Evolutionary conservation across 2,888 invertebrate species (phyloP).

Genomic region (Itoplectis maculator): DNA sequence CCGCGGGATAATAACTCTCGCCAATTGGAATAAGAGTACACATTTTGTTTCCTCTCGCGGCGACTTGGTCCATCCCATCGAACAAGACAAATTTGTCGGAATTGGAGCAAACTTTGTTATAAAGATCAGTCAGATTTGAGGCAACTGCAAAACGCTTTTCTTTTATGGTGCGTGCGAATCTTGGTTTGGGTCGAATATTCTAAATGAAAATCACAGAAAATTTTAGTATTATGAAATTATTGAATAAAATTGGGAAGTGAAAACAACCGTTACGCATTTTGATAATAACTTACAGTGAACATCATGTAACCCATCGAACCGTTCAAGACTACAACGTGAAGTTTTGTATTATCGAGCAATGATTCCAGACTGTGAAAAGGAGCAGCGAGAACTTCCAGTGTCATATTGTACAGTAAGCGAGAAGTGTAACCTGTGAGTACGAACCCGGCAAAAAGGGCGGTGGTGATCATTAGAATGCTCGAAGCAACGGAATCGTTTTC

Average conservation of each 20-base stretch:
- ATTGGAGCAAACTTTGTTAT: conserved; percentile 33
- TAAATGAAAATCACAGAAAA: neutral
- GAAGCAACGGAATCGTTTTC: conserved; percentile 38
- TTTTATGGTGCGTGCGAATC: neutral
- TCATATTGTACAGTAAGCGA: conserved; percentile 68
- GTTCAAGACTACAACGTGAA: neutral
- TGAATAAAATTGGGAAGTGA: neutral
- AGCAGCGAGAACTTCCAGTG: conserved; percentile 34
- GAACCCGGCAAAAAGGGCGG: conserved; percentile 69
- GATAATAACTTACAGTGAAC: conserved; percentile 5
- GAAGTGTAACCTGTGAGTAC: conserved; percentile 65
- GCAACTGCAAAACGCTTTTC: neutral
- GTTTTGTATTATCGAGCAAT: conserved; percentile 12
- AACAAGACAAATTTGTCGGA: conserved; percentile 43
- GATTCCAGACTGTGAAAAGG: conserved; percentile 2
- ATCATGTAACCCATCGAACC: conserved; percentile 3
- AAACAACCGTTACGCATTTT: no score
- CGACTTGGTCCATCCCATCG: conserved; percentile 33
- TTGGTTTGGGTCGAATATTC: neutral
- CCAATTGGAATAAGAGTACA: conserved; percentile 32
- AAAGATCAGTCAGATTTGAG: neutral
- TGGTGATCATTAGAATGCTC: conserved; percentile 57
- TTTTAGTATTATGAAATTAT: no score
- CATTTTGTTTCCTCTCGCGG: neutral
- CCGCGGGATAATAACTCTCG: neutral